These are phyloP conservation scores for Nematolebias whitei DNA, from an alignment of 2,113 vertebrate genomes.

Conservation along the genomic window DNA sequence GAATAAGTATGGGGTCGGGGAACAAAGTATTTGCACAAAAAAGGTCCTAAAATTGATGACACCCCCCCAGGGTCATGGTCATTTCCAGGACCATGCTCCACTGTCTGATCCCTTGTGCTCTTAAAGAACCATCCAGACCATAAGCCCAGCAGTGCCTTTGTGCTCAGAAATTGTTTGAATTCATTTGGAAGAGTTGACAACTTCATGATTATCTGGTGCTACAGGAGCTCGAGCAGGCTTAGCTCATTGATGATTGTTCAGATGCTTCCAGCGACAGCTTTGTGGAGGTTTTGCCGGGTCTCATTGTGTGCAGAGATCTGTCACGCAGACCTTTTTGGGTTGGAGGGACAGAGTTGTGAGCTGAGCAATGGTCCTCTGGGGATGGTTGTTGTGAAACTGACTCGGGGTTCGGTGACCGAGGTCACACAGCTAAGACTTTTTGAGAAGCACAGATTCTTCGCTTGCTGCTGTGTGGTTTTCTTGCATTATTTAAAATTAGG, in stretches of 20 bases:
- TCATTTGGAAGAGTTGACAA: slow-evolving; percentile 55
- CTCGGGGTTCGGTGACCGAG: neutral
- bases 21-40: too few relatives aligned
- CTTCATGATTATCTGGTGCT: slow-evolving; percentile 30
- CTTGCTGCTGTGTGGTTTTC: slow-evolving; percentile 5
- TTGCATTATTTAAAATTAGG: slow-evolving; percentile 22
- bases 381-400: slow-evolving; percentile 11
- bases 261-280: slow-evolving; percentile 3
- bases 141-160: neutral
- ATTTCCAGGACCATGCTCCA: neutral
- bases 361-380: slow-evolving; percentile 12
- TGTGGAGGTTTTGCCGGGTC: slow-evolving; percentile 9
- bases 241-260: neutral
- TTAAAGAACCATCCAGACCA: neutral
- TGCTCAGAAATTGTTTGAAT: slow-evolving; percentile 26
- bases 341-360: slow-evolving; percentile 35
- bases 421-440: neutral
- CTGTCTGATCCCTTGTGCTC: neutral
- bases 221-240: neutral
- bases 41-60: too few relatives aligned
- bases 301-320: slow-evolving; percentile 12
- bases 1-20: too few relatives aligned
- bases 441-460: neutral
- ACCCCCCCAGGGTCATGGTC: too few relatives aligned
- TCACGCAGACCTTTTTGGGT: slow-evolving; percentile 1